Evolutionary conservation across 2,797 vertebrate genomes (phyloP).

Genomic region (Acanthurus lineatus): DNA sequence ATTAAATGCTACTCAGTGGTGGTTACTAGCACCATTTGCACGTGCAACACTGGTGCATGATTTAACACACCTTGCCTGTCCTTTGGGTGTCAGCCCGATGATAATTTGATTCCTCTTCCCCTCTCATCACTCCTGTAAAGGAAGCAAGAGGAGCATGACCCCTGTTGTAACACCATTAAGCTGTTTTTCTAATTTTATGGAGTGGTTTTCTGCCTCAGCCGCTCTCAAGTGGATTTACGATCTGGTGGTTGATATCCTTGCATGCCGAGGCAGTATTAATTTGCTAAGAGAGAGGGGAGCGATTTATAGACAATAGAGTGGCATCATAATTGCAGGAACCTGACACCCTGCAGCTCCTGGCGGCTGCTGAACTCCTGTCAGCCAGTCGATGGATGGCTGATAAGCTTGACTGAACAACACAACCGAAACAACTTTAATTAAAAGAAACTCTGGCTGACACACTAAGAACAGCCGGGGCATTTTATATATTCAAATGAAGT

Average conservation of each 20-base stretch:
- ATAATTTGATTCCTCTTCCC: conserved; percentile 34
- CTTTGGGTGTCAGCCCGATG: conserved; percentile 30
- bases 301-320: conserved; percentile 62
- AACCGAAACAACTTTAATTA: conserved; percentile 76
- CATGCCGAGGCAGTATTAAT: conserved; percentile 62
- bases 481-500: conserved; percentile 55
- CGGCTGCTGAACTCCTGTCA: conserved; percentile 61
- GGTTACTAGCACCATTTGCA: conserved; percentile 21
- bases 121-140: conserved; percentile 19
- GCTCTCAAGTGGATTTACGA: conserved; percentile 65
- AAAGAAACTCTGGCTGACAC: conserved; percentile 69
- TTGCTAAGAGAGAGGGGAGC: conserved; percentile 53
- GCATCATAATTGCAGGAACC: conserved; percentile 69
- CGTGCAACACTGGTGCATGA: conserved; percentile 28
- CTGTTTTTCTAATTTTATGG: conserved; percentile 59
- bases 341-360: conserved; percentile 57
- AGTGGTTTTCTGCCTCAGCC: conserved; percentile 47
- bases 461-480: conserved; percentile 44
- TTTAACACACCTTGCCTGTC: conserved; percentile 39
- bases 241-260: conserved; percentile 44
- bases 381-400: conserved; percentile 56
- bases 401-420: conserved; percentile 57
- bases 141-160: conserved; percentile 46
- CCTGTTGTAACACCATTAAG: conserved; percentile 56
- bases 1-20: neutral